Evolutionary conservation across 2,113 vertebrate genomes (phyloP), one percentile per base, ranked within the genome.

Genomic region (Cricetomys ansorgei): DNA sequence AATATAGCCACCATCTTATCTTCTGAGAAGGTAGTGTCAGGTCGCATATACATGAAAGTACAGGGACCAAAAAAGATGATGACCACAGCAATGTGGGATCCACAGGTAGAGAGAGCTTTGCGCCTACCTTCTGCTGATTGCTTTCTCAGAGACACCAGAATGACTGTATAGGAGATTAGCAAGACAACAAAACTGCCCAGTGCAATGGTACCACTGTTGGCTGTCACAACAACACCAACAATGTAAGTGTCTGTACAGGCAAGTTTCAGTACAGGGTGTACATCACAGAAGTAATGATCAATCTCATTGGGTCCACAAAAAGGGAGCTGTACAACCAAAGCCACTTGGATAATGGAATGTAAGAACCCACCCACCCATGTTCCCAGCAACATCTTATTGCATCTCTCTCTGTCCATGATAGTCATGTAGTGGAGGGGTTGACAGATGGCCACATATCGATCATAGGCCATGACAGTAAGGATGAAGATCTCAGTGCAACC

Each of bases 401-500:
- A 91, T n/a, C 75, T 91, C 1, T 79, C 34, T 0, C 37, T 7
- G 62, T 91, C 62, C 89, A 91, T 91, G 50, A 94, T 97, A 13
- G 96, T 79, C 65, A 96, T 62, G 0, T 95, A 89, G 88, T 89
- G 88, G 5, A 89, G 72, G 0, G 72, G 88, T 45, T 89, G 76
- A 64, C 88, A 89, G 72, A 89, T 89, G 57, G 88, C 88, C 31
- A 89, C 72, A 25, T 89, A 76, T 1, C 88, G 43, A 62, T 89
- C 88, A 76, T 76, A 89, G 11, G 88, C 72, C 72, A 89, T 89
- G 11, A 76, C 70, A 11, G 72, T 89, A 43, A 97, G 94, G 7
- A 97, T 96, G 80, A 97, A 97, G 43, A 97, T 94, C 81, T 97
- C 96, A 17, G 83, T 97, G 40, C 94, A 94, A 0, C 94, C 96